phyloP scores from a whole-genome alignment of 2,888 invertebrate species.

The Drosophila hamatofila region DNA sequence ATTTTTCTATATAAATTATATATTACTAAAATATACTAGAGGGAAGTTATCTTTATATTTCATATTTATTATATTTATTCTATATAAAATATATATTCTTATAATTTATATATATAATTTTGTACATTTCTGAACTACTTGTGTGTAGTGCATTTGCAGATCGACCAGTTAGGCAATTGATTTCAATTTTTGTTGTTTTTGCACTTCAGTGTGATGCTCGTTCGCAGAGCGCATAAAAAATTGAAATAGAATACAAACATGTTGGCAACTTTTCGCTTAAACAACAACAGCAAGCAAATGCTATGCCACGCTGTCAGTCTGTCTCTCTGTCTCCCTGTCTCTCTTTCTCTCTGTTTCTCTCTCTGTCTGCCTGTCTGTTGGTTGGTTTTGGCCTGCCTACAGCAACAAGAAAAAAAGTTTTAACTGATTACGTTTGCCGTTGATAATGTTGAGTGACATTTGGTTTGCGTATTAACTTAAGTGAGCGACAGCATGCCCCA shows the following conservation, averaged over 20 bases:
- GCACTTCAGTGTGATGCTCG: constrained; percentile 48
- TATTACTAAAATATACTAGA: too few species aligned
- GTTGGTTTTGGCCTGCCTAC: constrained; percentile 47
- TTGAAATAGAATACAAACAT: constrained; percentile 73
- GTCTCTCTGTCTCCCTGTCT: constrained; percentile 1
- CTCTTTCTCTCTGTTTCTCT: constrained; percentile 3
- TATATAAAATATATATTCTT: not conserved
- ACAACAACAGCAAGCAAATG: constrained; percentile 32
- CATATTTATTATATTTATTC: too few species aligned
- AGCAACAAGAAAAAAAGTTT: constrained; percentile 66
- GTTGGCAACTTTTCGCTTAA: constrained; percentile 68
- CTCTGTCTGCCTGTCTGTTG: constrained; percentile 21
- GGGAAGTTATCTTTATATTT: not conserved
- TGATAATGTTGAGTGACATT: constrained; percentile 81
- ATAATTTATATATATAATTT: not conserved
- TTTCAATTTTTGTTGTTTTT: constrained; percentile 39
- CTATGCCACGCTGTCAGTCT: constrained; percentile 11
- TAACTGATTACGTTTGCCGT: constrained; percentile 80
- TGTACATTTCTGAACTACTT: not conserved
- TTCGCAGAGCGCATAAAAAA: constrained; percentile 60
- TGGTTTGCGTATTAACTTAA: constrained; percentile 81
- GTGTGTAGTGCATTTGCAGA: constrained; percentile 19
- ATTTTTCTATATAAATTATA: too few species aligned
- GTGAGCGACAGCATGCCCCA: constrained; percentile 67
- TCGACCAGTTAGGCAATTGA: constrained; percentile 23